Percentiles rank a stretch among this genome's conserved stretches.
Conservation (phyloP, 53 echinoderm and acorn worm genomes). For the Holothuria leucospilota region DNA sequence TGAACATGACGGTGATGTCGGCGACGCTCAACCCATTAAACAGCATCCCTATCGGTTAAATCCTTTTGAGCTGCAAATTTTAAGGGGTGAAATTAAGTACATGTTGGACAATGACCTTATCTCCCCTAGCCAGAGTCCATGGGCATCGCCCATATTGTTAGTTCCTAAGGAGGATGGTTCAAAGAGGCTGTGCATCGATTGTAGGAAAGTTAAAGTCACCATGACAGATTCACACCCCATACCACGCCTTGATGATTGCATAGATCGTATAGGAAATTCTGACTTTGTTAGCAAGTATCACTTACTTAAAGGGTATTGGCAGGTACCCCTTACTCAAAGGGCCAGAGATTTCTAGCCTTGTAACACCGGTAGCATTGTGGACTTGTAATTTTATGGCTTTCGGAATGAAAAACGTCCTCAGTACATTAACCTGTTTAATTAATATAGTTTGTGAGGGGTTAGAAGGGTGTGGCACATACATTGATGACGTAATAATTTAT, state of each 20-base stretch:
- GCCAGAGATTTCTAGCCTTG: too few species aligned
- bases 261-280: too few species aligned
- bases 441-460: not conserved
- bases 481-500: too few species aligned
- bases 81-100: not conserved
- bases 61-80: conserved; percentile 40
- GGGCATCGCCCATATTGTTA: conserved; percentile 39
- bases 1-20: conserved; percentile 67
- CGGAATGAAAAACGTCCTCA: conserved; percentile 64
- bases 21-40: conserved; percentile 47
- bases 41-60: conserved; percentile 31
- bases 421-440: conserved; percentile 37
- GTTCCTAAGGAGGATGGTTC: conserved; percentile 64
- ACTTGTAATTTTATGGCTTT: conserved; percentile 55
- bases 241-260: too few species aligned
- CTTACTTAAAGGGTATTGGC: conserved; percentile 69
- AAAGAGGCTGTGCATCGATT: conserved; percentile 61
- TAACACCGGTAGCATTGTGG: too few species aligned
- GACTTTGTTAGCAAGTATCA: too few species aligned
- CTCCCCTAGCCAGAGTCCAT: not conserved
- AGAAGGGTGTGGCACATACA: too few species aligned
- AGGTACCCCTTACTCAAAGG: not conserved
- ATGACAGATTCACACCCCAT: conserved; percentile 67
- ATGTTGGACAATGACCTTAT: too few species aligned
- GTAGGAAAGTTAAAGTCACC: conserved; percentile 70